These are phyloP conservation scores for Rafetus swinhoei DNA, from an alignment of 2,113 vertebrate species.

Conservation along the genomic window DNA sequence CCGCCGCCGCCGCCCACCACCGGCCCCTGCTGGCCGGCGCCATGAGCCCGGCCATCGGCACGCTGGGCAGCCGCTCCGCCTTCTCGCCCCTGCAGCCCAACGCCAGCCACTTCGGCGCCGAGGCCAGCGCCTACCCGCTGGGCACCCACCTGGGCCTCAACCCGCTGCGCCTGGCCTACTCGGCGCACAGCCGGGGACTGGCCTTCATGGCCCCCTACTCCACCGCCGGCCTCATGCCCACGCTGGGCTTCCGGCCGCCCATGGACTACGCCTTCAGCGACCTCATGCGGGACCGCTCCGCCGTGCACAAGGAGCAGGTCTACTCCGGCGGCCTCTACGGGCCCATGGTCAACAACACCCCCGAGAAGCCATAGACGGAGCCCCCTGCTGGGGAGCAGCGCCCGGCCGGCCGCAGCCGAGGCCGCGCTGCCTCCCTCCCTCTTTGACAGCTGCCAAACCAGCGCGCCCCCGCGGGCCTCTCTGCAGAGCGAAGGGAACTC, in stretches of 20 bases:
- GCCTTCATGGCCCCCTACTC: constrained; percentile 99
- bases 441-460: too few relatives aligned
- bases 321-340: constrained; percentile 92
- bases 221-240: constrained; percentile 95
- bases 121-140: constrained; percentile 90
- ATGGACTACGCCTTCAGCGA: constrained; percentile 99
- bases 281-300: constrained; percentile 95
- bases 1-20: constrained; percentile 80
- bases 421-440: too few relatives aligned
- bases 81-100: constrained; percentile 97
- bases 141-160: constrained; percentile 94
- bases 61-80: constrained; percentile 94
- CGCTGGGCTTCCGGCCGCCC: constrained; percentile 95
- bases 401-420: background rate
- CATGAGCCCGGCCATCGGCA: constrained; percentile 88
- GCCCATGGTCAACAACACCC: constrained; percentile 94
- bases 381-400: background rate
- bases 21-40: constrained; percentile 92
- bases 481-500: too few relatives aligned
- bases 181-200: constrained; percentile 94
- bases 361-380: constrained; percentile 91
- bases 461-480: too few relatives aligned
- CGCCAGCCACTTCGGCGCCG: constrained; percentile 91
- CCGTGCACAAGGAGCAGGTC: constrained; percentile 93
- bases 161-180: constrained; percentile 96